Conservation (phyloP, 2,113 vertebrate species). For the Podarcis raffonei region DNA sequence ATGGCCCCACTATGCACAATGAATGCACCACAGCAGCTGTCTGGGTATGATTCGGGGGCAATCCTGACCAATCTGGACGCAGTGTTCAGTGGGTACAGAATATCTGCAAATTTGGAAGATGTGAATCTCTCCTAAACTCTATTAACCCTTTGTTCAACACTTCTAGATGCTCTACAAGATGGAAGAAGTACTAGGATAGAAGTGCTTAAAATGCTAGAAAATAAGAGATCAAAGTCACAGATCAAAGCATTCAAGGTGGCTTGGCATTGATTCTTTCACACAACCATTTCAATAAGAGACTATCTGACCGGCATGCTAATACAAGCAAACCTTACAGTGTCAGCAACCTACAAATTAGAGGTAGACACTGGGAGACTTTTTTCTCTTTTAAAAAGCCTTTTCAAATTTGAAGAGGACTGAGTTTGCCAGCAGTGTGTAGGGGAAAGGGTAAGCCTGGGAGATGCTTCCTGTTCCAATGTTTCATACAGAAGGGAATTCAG, state of each 20-base stretch:
- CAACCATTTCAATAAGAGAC: neutral
- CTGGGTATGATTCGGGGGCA: neutral
- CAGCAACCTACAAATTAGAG: neutral
- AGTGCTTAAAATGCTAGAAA: neutral
- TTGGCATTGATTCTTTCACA: slow-evolving; percentile 1
- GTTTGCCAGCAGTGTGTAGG: neutral
- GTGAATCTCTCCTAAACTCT: neutral
- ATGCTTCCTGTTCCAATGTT: neutral
- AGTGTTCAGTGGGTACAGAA: neutral
- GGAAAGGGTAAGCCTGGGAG: neutral
- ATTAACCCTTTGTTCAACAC: neutral
- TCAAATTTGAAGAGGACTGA: neutral
- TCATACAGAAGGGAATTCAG: too few species aligned
- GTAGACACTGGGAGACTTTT: neutral
- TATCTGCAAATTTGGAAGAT: neutral
- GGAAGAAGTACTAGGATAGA: neutral
- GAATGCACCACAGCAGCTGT: neutral
- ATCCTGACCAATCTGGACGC: neutral
- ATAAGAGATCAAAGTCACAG: neutral
- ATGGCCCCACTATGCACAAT: neutral
- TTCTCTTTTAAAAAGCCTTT: neutral
- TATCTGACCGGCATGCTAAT: neutral
- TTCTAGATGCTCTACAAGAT: neutral
- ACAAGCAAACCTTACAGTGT: neutral
- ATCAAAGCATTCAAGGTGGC: slow-evolving; percentile 1